phyloP scores from a whole-genome alignment of 2,113 vertebrate genomes.

The Anseranas semipalmata region DNA sequence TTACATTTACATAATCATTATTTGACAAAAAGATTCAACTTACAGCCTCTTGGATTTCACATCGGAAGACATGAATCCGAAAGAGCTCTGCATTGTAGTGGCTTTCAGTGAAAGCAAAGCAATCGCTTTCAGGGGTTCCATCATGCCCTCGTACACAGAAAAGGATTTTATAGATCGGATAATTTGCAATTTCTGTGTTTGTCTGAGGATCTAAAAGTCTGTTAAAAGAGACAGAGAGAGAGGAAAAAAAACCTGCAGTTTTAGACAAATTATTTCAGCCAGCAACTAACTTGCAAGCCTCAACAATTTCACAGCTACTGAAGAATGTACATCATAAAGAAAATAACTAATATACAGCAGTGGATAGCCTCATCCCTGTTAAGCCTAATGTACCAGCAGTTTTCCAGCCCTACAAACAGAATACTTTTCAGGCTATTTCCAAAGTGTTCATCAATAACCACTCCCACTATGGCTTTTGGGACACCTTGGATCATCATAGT shows the following conservation, averaged over 20 bases:
- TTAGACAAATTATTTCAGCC: neutral
- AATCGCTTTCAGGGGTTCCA: slow-evolving; percentile 94
- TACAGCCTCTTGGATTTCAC: slow-evolving; percentile 98
- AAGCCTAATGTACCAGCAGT: fast-evolving
- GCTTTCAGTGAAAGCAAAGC: slow-evolving; percentile 99
- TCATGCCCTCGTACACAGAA: slow-evolving; percentile 98
- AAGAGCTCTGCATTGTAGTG: slow-evolving; percentile 98
- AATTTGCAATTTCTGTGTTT: slow-evolving; percentile 94
- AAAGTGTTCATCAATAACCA: neutral
- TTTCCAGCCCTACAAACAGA: neutral
- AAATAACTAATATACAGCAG: neutral
- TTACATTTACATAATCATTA: neutral
- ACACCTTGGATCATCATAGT: neutral
- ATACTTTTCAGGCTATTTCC: neutral
- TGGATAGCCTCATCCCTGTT: neutral
- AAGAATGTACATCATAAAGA: neutral
- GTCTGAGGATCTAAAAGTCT: slow-evolving; percentile 94
- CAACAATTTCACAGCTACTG: neutral
- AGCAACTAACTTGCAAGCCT: neutral
- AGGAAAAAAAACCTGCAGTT: neutral
- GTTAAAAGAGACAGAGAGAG: neutral
- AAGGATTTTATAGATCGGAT: slow-evolving; percentile 98
- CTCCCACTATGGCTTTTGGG: neutral
- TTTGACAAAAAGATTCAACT: slow-evolving; percentile 63
- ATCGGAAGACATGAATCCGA: slow-evolving; percentile 98